phyloP scores from a whole-genome alignment of 2,888 invertebrate species.

The Lasiommata megera region DNA sequence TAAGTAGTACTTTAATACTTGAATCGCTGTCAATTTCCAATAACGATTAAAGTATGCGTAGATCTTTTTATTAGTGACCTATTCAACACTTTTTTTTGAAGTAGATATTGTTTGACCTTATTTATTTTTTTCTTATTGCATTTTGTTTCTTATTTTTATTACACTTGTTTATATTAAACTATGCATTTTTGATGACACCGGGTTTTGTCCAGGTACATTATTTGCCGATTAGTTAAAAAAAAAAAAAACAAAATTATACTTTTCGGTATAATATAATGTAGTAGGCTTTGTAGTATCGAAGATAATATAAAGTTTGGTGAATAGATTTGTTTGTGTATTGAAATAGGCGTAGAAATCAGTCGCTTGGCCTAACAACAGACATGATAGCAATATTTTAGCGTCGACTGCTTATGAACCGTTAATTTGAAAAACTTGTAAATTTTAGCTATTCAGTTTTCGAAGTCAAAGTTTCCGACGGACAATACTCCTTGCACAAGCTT shows the following conservation, averaged over 20 bases:
- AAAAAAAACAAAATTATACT: no score
- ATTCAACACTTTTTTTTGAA: not conserved
- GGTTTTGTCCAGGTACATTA: not conserved
- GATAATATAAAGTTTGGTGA: no score
- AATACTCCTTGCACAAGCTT: not conserved
- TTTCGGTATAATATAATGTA: no score
- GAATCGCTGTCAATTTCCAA: constrained; percentile 23
- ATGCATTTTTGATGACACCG: not conserved
- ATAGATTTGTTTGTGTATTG: not conserved
- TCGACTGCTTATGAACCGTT: not conserved
- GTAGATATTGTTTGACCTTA: not conserved
- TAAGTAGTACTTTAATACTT: not conserved
- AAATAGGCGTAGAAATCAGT: not conserved
- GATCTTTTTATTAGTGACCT: not conserved
- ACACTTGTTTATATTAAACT: not conserved
- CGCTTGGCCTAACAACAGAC: not conserved
- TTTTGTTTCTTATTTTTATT: not conserved
- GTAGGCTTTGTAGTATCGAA: no score
- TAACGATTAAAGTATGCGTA: constrained; percentile 1
- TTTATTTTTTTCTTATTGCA: not conserved
- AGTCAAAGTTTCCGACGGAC: no score
- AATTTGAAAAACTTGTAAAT: no score
- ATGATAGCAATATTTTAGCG: not conserved
- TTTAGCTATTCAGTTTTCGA: no score
- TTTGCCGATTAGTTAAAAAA: not conserved